Conservation (phyloP, 2,888 invertebrate genomes). For the Caenorhabditis sp. region DNA sequence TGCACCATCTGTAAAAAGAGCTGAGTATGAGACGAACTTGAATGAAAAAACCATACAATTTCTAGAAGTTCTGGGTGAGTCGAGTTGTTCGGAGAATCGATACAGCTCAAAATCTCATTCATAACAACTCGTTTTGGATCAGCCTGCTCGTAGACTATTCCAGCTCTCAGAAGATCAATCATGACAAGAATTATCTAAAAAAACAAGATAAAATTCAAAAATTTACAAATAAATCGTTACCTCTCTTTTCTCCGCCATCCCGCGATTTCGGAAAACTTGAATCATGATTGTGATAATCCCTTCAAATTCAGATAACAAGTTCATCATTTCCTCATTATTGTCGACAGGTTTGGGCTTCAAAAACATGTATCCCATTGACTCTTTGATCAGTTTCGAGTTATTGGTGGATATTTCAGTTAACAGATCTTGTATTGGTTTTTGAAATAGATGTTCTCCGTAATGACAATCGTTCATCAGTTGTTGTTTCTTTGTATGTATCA, state of each 20-base stretch:
- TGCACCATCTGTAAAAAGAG: conserved; percentile 2
- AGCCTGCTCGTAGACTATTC: neutral
- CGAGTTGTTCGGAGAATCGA: too few species aligned
- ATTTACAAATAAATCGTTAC: neutral
- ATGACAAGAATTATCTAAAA: conserved; percentile 1
- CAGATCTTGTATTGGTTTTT: neutral
- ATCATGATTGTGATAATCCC: conserved; percentile 1
- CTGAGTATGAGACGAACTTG: too few species aligned
- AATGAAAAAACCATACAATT: too few species aligned
- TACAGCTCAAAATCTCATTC: conserved; percentile 3
- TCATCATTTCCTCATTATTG: neutral
- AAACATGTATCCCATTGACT: neutral
- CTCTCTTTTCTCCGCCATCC: conserved; percentile 18
- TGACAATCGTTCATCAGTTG: neutral
- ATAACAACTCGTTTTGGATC: conserved; percentile 4
- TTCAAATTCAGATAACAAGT: neutral
- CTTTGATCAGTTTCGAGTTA: neutral
- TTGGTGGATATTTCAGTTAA: neutral
- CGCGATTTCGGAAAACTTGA: conserved; percentile 16
- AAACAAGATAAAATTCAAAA: neutral
- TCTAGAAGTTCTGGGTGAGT: conserved; percentile 19
- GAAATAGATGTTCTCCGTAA: neutral
- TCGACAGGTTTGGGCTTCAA: neutral
- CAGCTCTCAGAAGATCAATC: neutral
- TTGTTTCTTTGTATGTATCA: neutral